Evolutionary conservation across 2,888 invertebrate species (phyloP).

Genomic region (Oxytorus armatus): DNA sequence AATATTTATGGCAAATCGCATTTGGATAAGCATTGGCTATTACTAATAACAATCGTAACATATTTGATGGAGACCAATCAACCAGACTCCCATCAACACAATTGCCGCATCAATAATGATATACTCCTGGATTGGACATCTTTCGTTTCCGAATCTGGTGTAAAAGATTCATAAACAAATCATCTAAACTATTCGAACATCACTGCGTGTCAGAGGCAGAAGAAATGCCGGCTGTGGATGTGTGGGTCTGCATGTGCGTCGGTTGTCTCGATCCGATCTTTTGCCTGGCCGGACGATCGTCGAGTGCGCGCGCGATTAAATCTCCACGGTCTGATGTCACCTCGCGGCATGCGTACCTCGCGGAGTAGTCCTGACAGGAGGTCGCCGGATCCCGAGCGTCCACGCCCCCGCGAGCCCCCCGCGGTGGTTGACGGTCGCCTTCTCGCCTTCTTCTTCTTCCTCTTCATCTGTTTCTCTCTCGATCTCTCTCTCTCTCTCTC

Average conservation of each 20-base stretch:
- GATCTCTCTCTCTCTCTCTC: conserved; percentile 12
- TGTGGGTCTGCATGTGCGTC: conserved; percentile 4
- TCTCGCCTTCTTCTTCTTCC: conserved; percentile 27
- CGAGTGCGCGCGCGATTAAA: conserved; percentile 74
- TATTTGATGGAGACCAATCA: neutral
- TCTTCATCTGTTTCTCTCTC: conserved; percentile 9
- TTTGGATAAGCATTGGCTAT: neutral
- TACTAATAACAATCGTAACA: neutral
- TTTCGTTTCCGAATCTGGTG: neutral
- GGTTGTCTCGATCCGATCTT: conserved; percentile 37
- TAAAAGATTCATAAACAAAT: conserved; percentile 35
- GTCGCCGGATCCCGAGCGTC: conserved; percentile 76
- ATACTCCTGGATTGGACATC: neutral
- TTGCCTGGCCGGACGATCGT: conserved; percentile 55
- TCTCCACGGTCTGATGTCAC: conserved; percentile 78
- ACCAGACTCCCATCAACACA: neutral
- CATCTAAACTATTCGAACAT: conserved; percentile 3
- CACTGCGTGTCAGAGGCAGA: conserved; percentile 38
- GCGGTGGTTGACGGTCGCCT: conserved; percentile 65
- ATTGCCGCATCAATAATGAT: neutral
- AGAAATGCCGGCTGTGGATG: conserved; percentile 23
- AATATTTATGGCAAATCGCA: neutral
- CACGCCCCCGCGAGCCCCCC: conserved; percentile 74
- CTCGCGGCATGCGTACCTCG: conserved; percentile 76
- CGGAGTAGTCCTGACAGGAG: conserved; percentile 80